Percentiles rank a stretch among this genome's conserved stretches.
Conservation (phyloP, 2,888 invertebrate species). For the Gari tellinella region DNA sequence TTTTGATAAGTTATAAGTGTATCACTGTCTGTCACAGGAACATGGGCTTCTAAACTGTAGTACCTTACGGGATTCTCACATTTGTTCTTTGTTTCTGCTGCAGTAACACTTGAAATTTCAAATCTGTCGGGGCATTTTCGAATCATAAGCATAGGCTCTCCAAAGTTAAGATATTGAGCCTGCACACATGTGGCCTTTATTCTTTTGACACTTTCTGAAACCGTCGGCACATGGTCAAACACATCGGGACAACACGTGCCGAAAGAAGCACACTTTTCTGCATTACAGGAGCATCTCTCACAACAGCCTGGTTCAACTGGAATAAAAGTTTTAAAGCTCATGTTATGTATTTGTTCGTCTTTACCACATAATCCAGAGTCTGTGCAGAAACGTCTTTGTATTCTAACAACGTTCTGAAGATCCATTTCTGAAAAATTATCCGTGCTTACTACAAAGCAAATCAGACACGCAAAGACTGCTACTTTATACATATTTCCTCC, state of each 20-base stretch:
- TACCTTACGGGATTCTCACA: background rate
- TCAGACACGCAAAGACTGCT: no score
- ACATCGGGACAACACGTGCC: conserved; percentile 7
- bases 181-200: background rate
- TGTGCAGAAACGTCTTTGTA: no score
- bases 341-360: background rate
- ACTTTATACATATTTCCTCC: no score
- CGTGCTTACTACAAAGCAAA: no score
- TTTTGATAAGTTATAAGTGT: background rate
- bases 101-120: no score
- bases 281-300: background rate
- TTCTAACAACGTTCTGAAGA: no score
- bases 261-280: background rate
- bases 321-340: background rate
- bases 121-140: no score
- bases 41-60: background rate
- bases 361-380: no score
- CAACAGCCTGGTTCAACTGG: background rate
- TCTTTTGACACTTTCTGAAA: background rate
- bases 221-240: background rate
- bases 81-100: background rate
- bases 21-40: background rate
- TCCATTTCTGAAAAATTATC: no score
- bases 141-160: no score
- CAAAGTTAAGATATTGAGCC: no score